phyloP scores from a whole-genome alignment of 2,888 invertebrate species.

The Cryptocephalus moraei region DNA sequence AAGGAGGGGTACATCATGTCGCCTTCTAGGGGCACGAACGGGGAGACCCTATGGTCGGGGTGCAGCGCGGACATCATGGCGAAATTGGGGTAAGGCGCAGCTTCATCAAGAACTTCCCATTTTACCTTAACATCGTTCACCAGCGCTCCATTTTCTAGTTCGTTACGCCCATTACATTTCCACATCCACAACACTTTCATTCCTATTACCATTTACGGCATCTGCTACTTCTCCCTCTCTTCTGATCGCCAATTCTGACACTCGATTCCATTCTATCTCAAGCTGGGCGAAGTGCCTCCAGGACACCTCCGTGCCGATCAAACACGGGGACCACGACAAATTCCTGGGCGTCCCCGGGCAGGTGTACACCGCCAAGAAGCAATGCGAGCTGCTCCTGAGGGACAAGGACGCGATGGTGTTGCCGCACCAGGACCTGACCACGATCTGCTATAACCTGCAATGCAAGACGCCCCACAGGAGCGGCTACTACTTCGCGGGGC shows the following conservation, averaged over 20 bases:
- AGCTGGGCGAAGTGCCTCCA: constrained; percentile 55
- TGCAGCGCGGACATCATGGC: constrained; percentile 61
- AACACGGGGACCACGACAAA: constrained; percentile 49
- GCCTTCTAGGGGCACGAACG: constrained; percentile 64
- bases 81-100: constrained; percentile 43
- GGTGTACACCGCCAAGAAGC: constrained; percentile 61
- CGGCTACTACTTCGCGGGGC: constrained; percentile 68
- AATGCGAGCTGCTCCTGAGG: constrained; percentile 61
- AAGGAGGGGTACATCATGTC: constrained; percentile 77
- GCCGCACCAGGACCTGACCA: constrained; percentile 33
- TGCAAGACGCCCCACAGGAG: constrained; percentile 63
- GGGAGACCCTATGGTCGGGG: constrained; percentile 68
- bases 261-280: background rate
- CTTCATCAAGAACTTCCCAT: no score
- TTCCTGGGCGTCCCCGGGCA: constrained; percentile 58
- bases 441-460: constrained; percentile 55
- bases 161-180: no score
- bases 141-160: no score
- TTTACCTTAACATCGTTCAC: background rate
- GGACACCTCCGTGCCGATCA: constrained; percentile 45
- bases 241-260: background rate
- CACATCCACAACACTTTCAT: no score
- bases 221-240: background rate
- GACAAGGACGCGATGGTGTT: constrained; percentile 55
- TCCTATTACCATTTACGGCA: no score